phyloP scores from a whole-genome alignment of 2,797 vertebrate species.

The Rhinella marina region DNA sequence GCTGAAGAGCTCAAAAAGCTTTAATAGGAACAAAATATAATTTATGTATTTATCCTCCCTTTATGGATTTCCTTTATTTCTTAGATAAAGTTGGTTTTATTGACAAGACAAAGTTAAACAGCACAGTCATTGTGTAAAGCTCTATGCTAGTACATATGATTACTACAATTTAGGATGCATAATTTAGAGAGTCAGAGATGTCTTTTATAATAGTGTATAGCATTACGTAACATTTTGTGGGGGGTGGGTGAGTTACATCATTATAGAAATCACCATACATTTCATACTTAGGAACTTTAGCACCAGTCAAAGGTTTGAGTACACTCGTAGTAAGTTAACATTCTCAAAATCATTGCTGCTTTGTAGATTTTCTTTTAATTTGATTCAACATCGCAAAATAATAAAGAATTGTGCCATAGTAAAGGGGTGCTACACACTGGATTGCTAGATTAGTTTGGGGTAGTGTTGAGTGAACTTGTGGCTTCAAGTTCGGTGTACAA shows the following conservation, averaged over 20 bases:
- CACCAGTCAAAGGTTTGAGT: background rate
- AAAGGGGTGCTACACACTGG: too few species aligned
- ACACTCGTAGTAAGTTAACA: background rate
- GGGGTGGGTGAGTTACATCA: background rate
- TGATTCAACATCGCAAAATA: too few species aligned
- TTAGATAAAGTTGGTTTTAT: slow-evolving; percentile 7
- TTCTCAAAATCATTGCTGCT: too few species aligned
- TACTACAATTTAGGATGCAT: background rate
- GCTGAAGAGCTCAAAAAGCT: slow-evolving; percentile 9
- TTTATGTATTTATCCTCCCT: slow-evolving; percentile 5
- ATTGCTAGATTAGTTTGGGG: too few species aligned
- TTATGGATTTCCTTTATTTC: slow-evolving; percentile 1
- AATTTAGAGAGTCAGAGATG: background rate
- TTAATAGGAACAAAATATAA: slow-evolving; percentile 20
- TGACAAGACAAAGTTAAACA: slow-evolving; percentile 1
- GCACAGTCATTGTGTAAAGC: background rate
- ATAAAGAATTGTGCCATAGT: too few species aligned
- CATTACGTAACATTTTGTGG: background rate
- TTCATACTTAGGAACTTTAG: background rate
- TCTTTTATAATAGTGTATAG: background rate
- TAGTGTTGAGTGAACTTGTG: too few species aligned
- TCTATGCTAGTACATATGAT: slow-evolving; percentile 5
- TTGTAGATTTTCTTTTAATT: too few species aligned
- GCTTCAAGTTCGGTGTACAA: too few species aligned
- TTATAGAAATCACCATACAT: background rate